Base-by-base conservation (phyloP, 1,140 invertebrate species). In the Acromyrmex heyeri region DNA sequence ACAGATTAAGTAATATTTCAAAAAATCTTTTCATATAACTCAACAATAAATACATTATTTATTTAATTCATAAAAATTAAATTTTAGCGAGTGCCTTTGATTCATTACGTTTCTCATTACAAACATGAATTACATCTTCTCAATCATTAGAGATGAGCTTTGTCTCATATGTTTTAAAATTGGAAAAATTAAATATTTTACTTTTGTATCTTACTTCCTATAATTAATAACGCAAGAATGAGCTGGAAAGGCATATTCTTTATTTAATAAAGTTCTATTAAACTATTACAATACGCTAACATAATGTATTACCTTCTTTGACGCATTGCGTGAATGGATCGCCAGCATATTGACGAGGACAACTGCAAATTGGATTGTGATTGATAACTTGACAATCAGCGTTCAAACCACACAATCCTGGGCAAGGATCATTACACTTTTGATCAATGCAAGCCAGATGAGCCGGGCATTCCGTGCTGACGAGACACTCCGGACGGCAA, bases 341-440 rank as follows among this genome's bases (percentile, higher is more conserved):
- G n/a, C 98, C 98, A 2, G 96, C 96, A 75, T 96, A 97, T 21
- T 96, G 96, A 53, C 96, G 96, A 73, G 97, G 96, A 93, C 98
- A 99, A 76, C 97, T 97, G 88, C 98, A 98, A 69, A 98, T 97
- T 0, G 98, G 97, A 93, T 98, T 98, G 92, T 98, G 98, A 91
- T 98, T 97, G 73, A 97, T 96, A 0, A 98, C 97, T 91, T 97
- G 96, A 86, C 98, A 98, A 53, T 97, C 95, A 48, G 98, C 97
- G 90, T 97, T 97, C 16, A 97, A 95, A 5, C 98, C 98, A 93
- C 98, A 99, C 10, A 97, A 97, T 67, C 97, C 97, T 18, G 96
- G 95, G 90, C 98, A 99, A 7, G 98, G 98, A 95, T 98, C 97
- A 72, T 95, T 95, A 92, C 98, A 98, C 93, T 98, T 98, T 88